phyloP scores from a whole-genome alignment of 2,113 vertebrate genomes.

The Calyptommatus sinebrachiatus region DNA sequence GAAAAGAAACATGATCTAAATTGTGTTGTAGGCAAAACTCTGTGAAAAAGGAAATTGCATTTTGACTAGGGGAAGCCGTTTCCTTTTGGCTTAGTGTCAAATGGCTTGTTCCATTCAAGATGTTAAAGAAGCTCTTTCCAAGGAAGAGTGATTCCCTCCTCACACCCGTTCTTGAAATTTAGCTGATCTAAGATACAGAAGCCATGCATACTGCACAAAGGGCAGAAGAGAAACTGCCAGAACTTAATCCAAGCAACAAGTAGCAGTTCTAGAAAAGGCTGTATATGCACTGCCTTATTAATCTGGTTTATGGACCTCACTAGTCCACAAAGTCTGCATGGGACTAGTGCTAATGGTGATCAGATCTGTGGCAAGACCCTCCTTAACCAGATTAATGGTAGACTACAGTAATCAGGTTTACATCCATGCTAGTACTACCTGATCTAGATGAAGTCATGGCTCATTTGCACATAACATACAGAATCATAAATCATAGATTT shows the following conservation, averaged over 20 bases:
- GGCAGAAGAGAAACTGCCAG: background rate
- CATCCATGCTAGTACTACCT: no score
- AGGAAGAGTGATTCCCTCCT: background rate
- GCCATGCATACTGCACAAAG: background rate
- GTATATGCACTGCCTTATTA: no score
- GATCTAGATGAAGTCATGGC: no score
- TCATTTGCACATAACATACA: no score
- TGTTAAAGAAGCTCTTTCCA: constrained; percentile 2
- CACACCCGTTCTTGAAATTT: background rate
- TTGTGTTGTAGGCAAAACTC: background rate
- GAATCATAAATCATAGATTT: no score
- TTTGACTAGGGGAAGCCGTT: background rate
- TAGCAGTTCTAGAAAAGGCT: background rate
- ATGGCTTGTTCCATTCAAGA: background rate
- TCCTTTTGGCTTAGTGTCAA: background rate
- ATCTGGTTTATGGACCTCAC: no score
- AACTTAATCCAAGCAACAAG: background rate
- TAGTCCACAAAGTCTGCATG: no score
- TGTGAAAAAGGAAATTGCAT: background rate
- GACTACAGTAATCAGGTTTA: no score
- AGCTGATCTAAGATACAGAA: background rate
- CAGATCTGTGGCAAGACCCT: no score
- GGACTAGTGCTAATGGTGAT: no score
- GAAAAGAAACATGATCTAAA: background rate
- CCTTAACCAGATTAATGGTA: no score